Evolutionary conservation across 2,797 vertebrate genomes (phyloP).

Genomic region (Odontamblyopus rebecca): DNA sequence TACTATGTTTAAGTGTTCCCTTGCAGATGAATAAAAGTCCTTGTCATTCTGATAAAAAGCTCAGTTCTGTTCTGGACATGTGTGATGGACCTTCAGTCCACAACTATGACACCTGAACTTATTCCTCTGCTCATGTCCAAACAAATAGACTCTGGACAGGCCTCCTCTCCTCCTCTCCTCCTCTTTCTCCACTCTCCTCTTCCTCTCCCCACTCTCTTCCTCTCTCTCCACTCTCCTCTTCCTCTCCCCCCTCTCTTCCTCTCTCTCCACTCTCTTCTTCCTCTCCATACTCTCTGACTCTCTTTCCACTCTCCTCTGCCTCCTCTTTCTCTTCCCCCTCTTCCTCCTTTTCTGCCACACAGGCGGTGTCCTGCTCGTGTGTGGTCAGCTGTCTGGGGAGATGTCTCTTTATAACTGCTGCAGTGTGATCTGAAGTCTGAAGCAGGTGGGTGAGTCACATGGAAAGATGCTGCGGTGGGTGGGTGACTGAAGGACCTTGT

Average conservation of each 20-base stretch:
- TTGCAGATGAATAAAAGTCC: no score
- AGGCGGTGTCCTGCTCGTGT: conserved; percentile 52
- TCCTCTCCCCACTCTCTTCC: background rate
- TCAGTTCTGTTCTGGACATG: no score
- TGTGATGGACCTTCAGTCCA: conserved; percentile 27
- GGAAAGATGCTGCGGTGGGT: background rate
- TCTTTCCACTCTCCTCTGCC: no score
- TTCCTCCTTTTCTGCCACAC: conserved; percentile 47
- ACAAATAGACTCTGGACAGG: conserved; percentile 38
- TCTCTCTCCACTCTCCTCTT: background rate
- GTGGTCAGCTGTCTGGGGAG: conserved; percentile 45
- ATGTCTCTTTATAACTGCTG: conserved; percentile 24
- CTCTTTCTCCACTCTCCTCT: no score
- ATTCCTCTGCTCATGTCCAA: conserved; percentile 49
- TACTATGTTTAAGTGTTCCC: no score
- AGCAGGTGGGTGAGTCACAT: background rate
- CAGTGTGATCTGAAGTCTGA: background rate
- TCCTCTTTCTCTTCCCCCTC: background rate
- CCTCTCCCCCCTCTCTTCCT: conserved; percentile 14
- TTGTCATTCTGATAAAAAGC: no score
- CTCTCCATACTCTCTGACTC: no score
- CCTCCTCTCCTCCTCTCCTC: conserved; percentile 1
- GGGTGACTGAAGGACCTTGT: background rate
- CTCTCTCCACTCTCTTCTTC: no score
- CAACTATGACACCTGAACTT: conserved; percentile 34